Evolutionary conservation across 2,113 vertebrate species (phyloP).

Genomic region (Petrocephalus zakoni): DNA sequence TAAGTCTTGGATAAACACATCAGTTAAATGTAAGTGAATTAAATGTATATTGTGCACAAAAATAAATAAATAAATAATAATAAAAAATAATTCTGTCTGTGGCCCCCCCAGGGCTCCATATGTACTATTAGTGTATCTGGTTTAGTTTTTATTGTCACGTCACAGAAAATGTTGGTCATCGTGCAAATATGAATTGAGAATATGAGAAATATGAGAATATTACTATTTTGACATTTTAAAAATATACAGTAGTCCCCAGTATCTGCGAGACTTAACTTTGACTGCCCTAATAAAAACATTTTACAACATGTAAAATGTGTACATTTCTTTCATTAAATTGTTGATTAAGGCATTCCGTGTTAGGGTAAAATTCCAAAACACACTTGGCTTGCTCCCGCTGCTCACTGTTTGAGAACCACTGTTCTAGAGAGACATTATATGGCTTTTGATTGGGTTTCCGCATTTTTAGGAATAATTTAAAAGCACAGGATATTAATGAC

Average conservation of each 20-base stretch:
- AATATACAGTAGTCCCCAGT: not conserved
- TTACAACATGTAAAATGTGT: not conserved
- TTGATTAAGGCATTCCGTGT: not conserved
- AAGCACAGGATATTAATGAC: slow-evolving; percentile 63
- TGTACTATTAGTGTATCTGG: not conserved
- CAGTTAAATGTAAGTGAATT: not conserved
- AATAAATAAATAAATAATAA: not conserved
- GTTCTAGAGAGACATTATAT: slow-evolving; percentile 26
- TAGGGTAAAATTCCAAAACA: not conserved
- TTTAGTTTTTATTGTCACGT: not conserved
- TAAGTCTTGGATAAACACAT: not conserved
- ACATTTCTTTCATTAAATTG: not conserved
- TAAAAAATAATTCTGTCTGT: not conserved
- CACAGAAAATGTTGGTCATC: not conserved
- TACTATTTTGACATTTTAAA: not conserved
- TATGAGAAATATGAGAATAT: not conserved
- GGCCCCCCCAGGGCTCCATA: not conserved
- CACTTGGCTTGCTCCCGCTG: not conserved
- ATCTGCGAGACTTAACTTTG: not conserved
- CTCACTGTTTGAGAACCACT: not conserved
- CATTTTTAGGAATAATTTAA: slow-evolving; percentile 54
- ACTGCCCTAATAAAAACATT: not conserved
- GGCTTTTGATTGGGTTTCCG: slow-evolving; percentile 42
- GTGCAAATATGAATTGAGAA: too few species aligned
- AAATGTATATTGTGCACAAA: not conserved